Conservation (phyloP, 2,888 invertebrate genomes). For the Brachynemurus nebulosus region DNA sequence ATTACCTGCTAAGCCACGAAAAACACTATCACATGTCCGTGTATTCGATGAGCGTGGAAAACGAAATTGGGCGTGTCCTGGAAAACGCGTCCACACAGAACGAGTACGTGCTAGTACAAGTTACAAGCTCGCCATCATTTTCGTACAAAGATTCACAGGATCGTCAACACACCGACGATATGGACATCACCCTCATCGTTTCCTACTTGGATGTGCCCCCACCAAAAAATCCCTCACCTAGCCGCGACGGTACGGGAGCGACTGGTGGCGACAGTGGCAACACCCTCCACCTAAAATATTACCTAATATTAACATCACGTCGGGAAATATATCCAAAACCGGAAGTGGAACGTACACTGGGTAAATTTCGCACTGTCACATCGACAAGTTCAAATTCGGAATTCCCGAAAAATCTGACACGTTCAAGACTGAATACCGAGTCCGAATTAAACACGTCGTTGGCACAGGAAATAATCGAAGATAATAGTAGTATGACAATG, state of each 20-base stretch:
- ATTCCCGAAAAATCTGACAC: neutral
- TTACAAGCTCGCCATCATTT: slow-evolving; percentile 40
- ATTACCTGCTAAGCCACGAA: slow-evolving; percentile 53
- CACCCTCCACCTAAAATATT: slow-evolving; percentile 39
- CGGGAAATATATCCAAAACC: slow-evolving; percentile 47
- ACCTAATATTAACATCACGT: slow-evolving; percentile 44
- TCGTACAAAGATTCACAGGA: slow-evolving; percentile 45
- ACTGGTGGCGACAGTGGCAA: neutral
- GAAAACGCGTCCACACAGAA: slow-evolving; percentile 27
- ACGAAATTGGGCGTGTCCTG: slow-evolving; percentile 19
- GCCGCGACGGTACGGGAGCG: neutral
- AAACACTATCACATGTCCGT: slow-evolving; percentile 52
- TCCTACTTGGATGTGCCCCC: slow-evolving; percentile 33
- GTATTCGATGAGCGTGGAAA: slow-evolving; percentile 40
- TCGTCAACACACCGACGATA: slow-evolving; percentile 46
- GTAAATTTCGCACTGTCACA: slow-evolving; percentile 46
- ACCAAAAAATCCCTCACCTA: too few species aligned
- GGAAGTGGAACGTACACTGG: slow-evolving; percentile 41
- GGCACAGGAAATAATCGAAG: slow-evolving; percentile 6
- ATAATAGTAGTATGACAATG: neutral
- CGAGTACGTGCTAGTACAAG: slow-evolving; percentile 50
- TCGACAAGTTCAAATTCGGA: slow-evolving; percentile 22
- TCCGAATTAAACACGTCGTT: slow-evolving; percentile 6
- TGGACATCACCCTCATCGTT: slow-evolving; percentile 51
- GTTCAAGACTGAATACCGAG: neutral